phyloP scores from a whole-genome alignment of 2,113 vertebrate species.

The Rattus norvegicus region GRCr8 NC_086020.1:194356501-194357000 shows the following conservation, averaged over 20 bases:
- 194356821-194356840: slow-evolving; percentile 19
- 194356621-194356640: not conserved
- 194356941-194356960: not conserved
- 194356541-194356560: not conserved
- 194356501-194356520: not conserved
- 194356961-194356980: not conserved
- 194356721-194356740: slow-evolving; percentile 8
- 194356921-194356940: not conserved
- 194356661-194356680: slow-evolving; percentile 19
- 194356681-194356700: not conserved
- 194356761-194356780: not conserved
- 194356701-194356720: slow-evolving; percentile 3
- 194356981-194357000: not conserved
- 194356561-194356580: not conserved
- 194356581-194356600: not conserved
- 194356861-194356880: slow-evolving; percentile 40
- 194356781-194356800: not conserved
- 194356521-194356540: not conserved
- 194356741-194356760: slow-evolving; percentile 31
- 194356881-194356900: not conserved
- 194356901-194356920: not conserved
- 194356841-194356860: not conserved
- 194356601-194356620: not conserved
- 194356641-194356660: not conserved
- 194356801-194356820: not conserved